Conservation (phyloP, 2,113 vertebrate genomes). For the Colius striatus region DNA sequence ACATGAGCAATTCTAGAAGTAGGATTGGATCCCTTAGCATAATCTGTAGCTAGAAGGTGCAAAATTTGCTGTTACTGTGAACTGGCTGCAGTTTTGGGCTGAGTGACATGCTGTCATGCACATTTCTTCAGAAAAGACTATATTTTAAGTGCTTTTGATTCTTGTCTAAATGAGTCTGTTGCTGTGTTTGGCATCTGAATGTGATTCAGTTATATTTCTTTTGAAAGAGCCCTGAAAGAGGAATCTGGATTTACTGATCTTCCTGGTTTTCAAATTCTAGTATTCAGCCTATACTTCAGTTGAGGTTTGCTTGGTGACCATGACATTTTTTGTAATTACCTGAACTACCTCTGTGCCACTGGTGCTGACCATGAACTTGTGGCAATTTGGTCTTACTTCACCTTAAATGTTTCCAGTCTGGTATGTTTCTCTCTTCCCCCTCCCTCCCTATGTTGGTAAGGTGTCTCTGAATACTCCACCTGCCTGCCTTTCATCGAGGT, state of each 20-base stretch:
- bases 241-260: background rate
- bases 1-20: fast-evolving
- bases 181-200: background rate
- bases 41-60: background rate
- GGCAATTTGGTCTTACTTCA: background rate
- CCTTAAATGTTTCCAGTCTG: background rate
- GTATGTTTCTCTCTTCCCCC: background rate
- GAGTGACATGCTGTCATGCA: background rate
- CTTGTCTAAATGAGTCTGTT: background rate
- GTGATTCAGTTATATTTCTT: background rate
- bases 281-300: background rate
- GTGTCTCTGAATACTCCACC: background rate
- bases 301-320: background rate
- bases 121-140: background rate
- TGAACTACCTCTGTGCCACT: background rate
- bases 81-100: background rate
- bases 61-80: background rate
- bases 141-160: background rate
- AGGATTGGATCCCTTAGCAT: background rate
- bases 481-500: background rate
- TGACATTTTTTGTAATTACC: background rate
- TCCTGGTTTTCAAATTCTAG: background rate
- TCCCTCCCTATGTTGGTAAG: background rate
- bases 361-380: background rate
- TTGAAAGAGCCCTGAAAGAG: background rate